phyloP scores from a whole-genome alignment of 1,140 invertebrate species.

The Zaprionus gabonicus region DNA sequence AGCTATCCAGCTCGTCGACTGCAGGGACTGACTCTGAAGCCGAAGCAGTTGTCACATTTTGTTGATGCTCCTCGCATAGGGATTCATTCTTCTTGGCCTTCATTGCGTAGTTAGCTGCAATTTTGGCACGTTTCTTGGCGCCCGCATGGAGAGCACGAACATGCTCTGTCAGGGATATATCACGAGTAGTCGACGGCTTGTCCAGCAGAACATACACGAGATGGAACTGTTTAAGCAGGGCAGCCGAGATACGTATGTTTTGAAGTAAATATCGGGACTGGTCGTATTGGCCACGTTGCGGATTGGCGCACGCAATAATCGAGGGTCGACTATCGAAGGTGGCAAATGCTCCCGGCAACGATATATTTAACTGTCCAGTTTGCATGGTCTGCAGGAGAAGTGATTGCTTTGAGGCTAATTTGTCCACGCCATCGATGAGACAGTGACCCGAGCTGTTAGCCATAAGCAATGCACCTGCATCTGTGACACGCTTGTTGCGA shows the following conservation, averaged over 20 bases:
- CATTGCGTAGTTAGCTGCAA: slow-evolving; percentile 51
- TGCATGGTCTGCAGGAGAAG: slow-evolving; percentile 96
- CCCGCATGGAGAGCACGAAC: slow-evolving; percentile 70
- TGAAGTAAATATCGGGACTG: slow-evolving; percentile 94
- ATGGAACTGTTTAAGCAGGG: slow-evolving; percentile 96
- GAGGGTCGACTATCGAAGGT: slow-evolving; percentile 92
- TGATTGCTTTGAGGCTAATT: slow-evolving; percentile 90
- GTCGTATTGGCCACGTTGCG: slow-evolving; percentile 94
- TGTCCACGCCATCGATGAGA: slow-evolving; percentile 98
- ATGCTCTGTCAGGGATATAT: slow-evolving; percentile 84
- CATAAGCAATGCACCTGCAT: slow-evolving; percentile 59
- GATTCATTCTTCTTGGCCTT: slow-evolving; percentile 66
- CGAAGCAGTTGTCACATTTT: not conserved
- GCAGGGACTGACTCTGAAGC: not conserved
- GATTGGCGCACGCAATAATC: slow-evolving; percentile 96
- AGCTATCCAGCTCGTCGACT: slow-evolving; percentile 31
- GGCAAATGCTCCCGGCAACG: slow-evolving; percentile 93
- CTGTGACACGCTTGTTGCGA: slow-evolving; percentile 60
- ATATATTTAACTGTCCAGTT: slow-evolving; percentile 95
- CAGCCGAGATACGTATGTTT: slow-evolving; percentile 94
- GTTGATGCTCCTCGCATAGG: slow-evolving; percentile 38
- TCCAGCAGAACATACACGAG: slow-evolving; percentile 96
- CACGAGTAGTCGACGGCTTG: slow-evolving; percentile 88
- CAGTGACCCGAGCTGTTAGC: slow-evolving; percentile 89
- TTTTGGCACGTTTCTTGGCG: slow-evolving; percentile 58